These are phyloP conservation scores for Cossypha dichroa DNA, from an alignment of 2,797 vertebrate species.

Conservation along the genomic window DNA sequence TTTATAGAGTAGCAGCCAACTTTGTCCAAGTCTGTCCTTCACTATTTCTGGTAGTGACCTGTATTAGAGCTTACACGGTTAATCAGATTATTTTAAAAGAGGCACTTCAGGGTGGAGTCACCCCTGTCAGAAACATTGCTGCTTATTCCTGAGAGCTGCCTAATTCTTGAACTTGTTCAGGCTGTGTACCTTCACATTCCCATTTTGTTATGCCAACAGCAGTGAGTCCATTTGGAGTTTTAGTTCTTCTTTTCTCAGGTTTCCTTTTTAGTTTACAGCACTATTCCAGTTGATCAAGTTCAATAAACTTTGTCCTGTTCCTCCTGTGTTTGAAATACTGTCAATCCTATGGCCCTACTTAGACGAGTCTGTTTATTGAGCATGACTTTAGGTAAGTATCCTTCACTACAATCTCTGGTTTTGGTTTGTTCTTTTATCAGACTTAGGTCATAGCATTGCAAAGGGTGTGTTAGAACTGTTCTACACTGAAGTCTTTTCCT, in stretches of 20 bases:
- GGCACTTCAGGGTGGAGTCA: conserved; percentile 29
- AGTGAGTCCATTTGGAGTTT: not conserved
- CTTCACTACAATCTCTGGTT: not conserved
- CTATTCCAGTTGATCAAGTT: not conserved
- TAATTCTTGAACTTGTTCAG: conserved; percentile 58
- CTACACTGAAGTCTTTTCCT: fast-evolving
- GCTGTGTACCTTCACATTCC: conserved; percentile 26
- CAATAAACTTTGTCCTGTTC: not conserved
- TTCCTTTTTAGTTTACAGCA: not conserved
- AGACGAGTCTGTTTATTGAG: not conserved
- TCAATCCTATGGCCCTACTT: not conserved
- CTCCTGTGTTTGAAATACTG: not conserved
- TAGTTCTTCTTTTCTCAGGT: not conserved
- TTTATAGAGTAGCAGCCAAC: not conserved
- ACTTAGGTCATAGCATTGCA: not conserved
- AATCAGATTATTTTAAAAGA: conserved; percentile 16
- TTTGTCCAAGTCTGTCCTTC: not conserved
- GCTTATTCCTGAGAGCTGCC: not conserved
- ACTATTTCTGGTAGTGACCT: not conserved
- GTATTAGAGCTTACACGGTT: not conserved
- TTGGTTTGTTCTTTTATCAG: not conserved
- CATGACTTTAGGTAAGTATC: not conserved
- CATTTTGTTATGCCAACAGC: conserved; percentile 5
- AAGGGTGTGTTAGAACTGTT: not conserved
- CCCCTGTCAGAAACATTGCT: conserved; percentile 18